phyloP scores from a whole-genome alignment of 64 coral and sea anemone species.

The Hydrozoanthus tunicans region DNA sequence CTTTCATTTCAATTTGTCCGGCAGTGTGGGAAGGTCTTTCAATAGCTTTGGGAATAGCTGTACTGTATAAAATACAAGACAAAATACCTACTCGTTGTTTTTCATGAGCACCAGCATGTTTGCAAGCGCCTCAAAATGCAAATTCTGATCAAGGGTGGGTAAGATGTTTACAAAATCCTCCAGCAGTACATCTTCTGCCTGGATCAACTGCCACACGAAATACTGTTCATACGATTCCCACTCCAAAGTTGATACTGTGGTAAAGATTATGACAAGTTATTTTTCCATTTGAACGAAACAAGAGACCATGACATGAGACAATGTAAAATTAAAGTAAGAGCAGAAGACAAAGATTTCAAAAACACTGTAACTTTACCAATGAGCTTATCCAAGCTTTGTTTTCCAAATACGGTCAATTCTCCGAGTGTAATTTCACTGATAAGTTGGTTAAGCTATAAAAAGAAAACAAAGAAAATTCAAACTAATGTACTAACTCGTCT shows the following conservation, averaged over 20 bases:
- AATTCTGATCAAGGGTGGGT: conserved; percentile 74
- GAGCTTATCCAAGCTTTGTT: conserved; percentile 77
- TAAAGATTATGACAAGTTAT: neutral
- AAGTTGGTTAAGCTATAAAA: conserved; percentile 74
- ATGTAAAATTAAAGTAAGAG: neutral
- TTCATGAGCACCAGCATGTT: conserved; percentile 93
- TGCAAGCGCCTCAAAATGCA: conserved; percentile 85
- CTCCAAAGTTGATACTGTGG: conserved; percentile 75
- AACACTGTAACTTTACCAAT: conserved; percentile 59
- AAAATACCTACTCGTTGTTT: conserved; percentile 78
- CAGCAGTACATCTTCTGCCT: conserved; percentile 88
- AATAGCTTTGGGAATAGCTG: neutral
- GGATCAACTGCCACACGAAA: conserved; percentile 95
- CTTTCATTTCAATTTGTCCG: too few relatives aligned
- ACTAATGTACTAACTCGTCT: neutral
- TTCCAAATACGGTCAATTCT: conserved; percentile 95
- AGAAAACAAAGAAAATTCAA: neutral
- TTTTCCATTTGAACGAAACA: too few relatives aligned
- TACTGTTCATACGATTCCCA: conserved; percentile 99
- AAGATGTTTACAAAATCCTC: conserved; percentile 83
- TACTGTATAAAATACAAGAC: neutral
- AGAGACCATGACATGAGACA: neutral
- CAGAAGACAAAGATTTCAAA: neutral
- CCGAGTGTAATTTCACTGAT: conserved; percentile 91
- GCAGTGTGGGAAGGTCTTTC: too few relatives aligned